phyloP scores from a whole-genome alignment of 2,797 vertebrate species.

The Helicolenus hilgendorfi region DNA sequence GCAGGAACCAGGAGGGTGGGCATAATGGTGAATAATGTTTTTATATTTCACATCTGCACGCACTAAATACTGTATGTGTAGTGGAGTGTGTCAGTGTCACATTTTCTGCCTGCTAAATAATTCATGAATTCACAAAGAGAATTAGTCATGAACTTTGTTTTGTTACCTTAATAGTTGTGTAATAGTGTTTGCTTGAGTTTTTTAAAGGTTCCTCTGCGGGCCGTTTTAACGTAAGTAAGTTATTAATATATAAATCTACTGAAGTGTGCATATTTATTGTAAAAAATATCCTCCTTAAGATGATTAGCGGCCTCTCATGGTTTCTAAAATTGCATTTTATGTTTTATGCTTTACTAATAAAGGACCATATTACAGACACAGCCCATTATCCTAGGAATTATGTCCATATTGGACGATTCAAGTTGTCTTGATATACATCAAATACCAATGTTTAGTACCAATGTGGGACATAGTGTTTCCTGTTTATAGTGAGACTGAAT shows the following conservation, averaged over 20 bases:
- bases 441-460: neutral
- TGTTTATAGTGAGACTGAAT: neutral
- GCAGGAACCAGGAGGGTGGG: neutral
- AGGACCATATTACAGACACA: neutral
- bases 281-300: conserved; percentile 12
- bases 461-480: neutral
- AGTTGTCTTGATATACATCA: neutral
- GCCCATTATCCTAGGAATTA: neutral
- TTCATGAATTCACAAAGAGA: neutral
- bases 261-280: neutral
- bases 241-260: conserved; percentile 18
- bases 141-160: conserved; percentile 14
- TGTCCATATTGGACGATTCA: neutral
- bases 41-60: conserved; percentile 15
- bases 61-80: neutral
- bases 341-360: neutral
- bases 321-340: neutral
- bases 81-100: neutral
- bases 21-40: conserved; percentile 21
- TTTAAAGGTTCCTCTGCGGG: neutral
- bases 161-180: neutral
- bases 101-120: conserved; percentile 30
- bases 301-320: neutral
- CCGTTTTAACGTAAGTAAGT: neutral
- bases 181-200: neutral